Evolutionary conservation across 2,888 invertebrate genomes (phyloP), one percentile per base, ranked within the genome.

Genomic region (Stenolophus ochropezus): DNA sequence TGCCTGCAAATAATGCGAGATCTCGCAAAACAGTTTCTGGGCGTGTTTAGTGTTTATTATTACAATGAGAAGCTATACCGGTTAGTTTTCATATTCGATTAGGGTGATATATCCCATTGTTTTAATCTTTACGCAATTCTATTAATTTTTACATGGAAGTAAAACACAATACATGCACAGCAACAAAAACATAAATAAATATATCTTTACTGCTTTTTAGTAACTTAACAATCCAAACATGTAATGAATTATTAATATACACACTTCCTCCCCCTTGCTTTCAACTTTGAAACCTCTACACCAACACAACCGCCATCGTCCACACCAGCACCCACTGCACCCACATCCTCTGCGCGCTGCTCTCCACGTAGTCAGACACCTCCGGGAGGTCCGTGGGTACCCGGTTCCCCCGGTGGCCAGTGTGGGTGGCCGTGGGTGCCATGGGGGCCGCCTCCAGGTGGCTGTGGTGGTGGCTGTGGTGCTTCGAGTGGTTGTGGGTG

Each of bases 371-470:
- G 2, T 18, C 65, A 6, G 27, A 5, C 2, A 21, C 27, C 16
- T 14, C 14, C 8, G 77, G 77, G 0, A 61, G 47, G 16, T 77
- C 77, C 4, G 77, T 61, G 5, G 77, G 77, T 14, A 77, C 77
- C 4, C 65, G 61, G 33, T 77, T 77, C 3, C 61, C 65, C 3
- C 33, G n/a, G 18, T 77, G 61, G 0, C 49, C 33, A 3, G 47
- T 51, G 2, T 65, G 21, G 1, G 58, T 58, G 25, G 77, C 47
- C 6, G 53, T 75, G 16, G 75, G 47, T 14, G 25, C 75, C 18
- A 53, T 33, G 27, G 75, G 27, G 14, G 51, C 27, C 1, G 21
- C 42, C n/a, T 77, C 42, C 42, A 33, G 42, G 14, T 77, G 77
- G 23, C 20, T 14, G 53, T 76, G 58, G 14, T 76, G 77, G 8